phyloP scores from a whole-genome alignment of 2,797 vertebrate species.

The Cuniculus paca region DNA sequence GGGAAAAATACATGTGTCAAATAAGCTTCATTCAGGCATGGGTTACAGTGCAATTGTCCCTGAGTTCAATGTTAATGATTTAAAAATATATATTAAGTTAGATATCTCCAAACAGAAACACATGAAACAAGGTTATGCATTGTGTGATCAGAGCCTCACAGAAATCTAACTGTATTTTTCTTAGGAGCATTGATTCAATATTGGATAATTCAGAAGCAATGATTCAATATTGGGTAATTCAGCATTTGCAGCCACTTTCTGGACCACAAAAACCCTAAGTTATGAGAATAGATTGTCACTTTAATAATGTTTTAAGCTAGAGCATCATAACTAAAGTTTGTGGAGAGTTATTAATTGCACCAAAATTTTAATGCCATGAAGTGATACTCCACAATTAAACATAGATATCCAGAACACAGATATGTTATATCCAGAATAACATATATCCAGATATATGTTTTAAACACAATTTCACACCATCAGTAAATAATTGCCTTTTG shows the following conservation, averaged over 20 bases:
- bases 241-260: neutral
- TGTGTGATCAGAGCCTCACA: neutral
- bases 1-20: neutral
- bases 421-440: neutral
- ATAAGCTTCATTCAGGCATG: neutral
- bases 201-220: neutral
- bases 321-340: constrained; percentile 20
- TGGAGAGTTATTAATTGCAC: constrained; percentile 10
- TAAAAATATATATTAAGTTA: neutral
- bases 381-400: neutral
- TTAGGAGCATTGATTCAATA: neutral
- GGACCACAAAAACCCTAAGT: neutral
- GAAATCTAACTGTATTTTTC: neutral
- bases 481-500: neutral
- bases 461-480: neutral
- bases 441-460: neutral
- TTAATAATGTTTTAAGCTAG: neutral
- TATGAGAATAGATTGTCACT: neutral
- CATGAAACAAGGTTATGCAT: neutral
- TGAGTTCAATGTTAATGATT: constrained; percentile 20
- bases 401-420: neutral
- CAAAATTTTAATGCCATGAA: constrained; percentile 20
- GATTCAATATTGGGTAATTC: neutral
- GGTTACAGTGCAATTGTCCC: neutral
- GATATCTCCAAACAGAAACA: neutral